These are phyloP conservation scores for Drosophila sp. DNA, from an alignment of 1,140 invertebrate genomes.

Conservation along the genomic window DNA sequence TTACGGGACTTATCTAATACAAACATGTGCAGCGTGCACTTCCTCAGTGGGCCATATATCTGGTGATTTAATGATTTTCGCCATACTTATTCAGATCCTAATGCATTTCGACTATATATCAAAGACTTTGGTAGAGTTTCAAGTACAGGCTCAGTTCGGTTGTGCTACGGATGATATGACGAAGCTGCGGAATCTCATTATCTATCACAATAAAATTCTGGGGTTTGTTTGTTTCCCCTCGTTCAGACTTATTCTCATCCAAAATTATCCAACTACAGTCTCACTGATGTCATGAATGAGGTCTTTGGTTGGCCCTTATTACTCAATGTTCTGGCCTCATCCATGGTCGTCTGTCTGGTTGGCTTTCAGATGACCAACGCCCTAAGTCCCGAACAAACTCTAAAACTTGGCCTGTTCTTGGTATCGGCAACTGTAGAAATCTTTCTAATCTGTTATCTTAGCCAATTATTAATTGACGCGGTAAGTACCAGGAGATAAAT, in stretches of 20 bases:
- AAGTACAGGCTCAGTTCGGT: neutral
- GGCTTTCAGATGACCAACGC: conserved; percentile 68
- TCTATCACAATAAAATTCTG: conserved; percentile 59
- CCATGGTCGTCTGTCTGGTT: conserved; percentile 64
- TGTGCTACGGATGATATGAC: conserved; percentile 33
- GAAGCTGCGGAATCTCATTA: conserved; percentile 38
- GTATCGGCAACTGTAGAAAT: conserved; percentile 39
- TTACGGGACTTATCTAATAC: conserved; percentile 39
- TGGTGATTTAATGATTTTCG: conserved; percentile 60
- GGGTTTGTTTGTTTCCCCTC: conserved; percentile 28
- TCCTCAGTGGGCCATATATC: conserved; percentile 56
- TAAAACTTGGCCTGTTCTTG: conserved; percentile 51
- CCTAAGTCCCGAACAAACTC: conserved; percentile 22
- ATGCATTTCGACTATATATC: conserved; percentile 67
- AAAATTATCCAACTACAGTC: conserved; percentile 20
- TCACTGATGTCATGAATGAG: conserved; percentile 60
- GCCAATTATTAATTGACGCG: conserved; percentile 62
- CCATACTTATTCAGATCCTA: conserved; percentile 54
- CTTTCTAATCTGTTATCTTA: conserved; percentile 52
- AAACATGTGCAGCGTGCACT: conserved; percentile 50
- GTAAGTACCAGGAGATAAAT: conserved; percentile 13
- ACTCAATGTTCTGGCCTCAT: conserved; percentile 59
- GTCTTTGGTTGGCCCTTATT: conserved; percentile 66
- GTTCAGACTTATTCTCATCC: neutral
- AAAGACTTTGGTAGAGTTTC: conserved; percentile 22